A percentile compares a stretch with the other conserved stretches of the same genome.
These are phyloP conservation scores for Dolichomitus sp. DNA, from an alignment of 2,888 invertebrate genomes.

Conservation along the genomic window DNA sequence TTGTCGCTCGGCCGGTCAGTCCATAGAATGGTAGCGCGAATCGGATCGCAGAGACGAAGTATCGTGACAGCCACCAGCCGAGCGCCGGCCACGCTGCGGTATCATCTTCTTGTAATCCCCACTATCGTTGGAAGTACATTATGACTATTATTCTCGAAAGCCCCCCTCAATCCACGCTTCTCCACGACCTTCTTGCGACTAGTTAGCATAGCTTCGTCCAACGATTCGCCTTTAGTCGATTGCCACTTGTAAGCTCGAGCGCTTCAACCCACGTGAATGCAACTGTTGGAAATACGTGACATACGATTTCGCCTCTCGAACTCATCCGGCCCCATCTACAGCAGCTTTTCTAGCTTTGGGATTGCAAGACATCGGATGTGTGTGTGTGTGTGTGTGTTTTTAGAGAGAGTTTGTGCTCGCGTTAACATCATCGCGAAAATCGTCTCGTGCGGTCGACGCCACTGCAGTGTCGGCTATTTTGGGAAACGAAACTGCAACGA, in stretches of 20 bases:
- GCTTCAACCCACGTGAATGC: not conserved
- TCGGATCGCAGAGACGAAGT: constrained; percentile 35
- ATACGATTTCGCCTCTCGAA: not conserved
- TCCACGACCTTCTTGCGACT: not conserved
- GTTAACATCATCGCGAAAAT: constrained; percentile 22
- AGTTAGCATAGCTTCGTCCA: constrained; percentile 7
- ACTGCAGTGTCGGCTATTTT: constrained; percentile 50
- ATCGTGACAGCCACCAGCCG: constrained; percentile 18
- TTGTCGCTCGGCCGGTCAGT: constrained; percentile 50
- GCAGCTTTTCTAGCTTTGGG: not conserved
- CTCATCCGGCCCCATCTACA: not conserved
- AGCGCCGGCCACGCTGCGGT: not conserved
- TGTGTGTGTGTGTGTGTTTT: not conserved
- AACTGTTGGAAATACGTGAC: not conserved
- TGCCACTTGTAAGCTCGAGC: constrained; percentile 15
- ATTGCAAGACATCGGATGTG: not conserved
- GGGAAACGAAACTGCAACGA: constrained; percentile 31
- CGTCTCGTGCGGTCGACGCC: constrained; percentile 45
- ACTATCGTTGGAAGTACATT: constrained; percentile 8
- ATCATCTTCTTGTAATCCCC: constrained; percentile 16
- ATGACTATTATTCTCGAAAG: constrained; percentile 7
- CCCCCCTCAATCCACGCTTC: not conserved
- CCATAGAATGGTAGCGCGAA: constrained; percentile 40
- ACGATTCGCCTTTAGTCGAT: constrained; percentile 13
- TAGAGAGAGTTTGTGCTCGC: not conserved